A percentile compares a stretch with the other conserved stretches of the same genome.
Conservation (phyloP, 2,113 vertebrate genomes). For the Rhea pennata region DNA sequence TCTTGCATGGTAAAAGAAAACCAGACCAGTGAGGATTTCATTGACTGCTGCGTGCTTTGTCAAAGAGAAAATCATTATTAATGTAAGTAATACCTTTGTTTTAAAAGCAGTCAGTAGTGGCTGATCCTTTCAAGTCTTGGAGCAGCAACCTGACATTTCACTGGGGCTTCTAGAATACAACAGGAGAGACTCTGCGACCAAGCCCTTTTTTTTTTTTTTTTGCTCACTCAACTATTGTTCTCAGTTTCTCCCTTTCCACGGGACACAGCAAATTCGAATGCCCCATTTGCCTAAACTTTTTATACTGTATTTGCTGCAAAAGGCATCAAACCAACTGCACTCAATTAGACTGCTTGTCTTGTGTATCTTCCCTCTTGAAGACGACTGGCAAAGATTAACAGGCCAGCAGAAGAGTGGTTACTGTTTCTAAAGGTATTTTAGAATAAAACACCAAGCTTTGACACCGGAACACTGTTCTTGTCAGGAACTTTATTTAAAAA, state of each 20-base stretch:
- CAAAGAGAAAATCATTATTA: neutral
- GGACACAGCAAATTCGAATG: conserved; percentile 2
- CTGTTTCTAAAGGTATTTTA: neutral
- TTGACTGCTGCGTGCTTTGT: neutral
- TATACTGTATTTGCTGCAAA: neutral
- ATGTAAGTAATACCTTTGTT: neutral
- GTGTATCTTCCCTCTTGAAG: neutral
- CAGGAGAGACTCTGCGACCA: neutral
- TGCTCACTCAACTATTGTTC: neutral
- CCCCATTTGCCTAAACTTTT: neutral
- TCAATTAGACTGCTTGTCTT: neutral
- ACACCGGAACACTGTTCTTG: neutral
- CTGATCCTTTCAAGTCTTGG: neutral
- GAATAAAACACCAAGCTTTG: neutral
- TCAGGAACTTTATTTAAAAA: conserved; percentile 27
- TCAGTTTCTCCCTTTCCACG: fast-evolving
- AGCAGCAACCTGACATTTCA: neutral
- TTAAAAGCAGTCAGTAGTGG: neutral
- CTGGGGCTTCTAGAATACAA: neutral
- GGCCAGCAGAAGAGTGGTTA: neutral
- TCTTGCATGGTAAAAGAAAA: neutral
- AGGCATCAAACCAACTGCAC: neutral
- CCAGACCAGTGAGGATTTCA: neutral
- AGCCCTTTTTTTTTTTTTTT: neutral
- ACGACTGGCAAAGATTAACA: neutral